Evolutionary conservation across 2,797 vertebrate species (phyloP).

Genomic region (Gallirallus australis): DNA sequence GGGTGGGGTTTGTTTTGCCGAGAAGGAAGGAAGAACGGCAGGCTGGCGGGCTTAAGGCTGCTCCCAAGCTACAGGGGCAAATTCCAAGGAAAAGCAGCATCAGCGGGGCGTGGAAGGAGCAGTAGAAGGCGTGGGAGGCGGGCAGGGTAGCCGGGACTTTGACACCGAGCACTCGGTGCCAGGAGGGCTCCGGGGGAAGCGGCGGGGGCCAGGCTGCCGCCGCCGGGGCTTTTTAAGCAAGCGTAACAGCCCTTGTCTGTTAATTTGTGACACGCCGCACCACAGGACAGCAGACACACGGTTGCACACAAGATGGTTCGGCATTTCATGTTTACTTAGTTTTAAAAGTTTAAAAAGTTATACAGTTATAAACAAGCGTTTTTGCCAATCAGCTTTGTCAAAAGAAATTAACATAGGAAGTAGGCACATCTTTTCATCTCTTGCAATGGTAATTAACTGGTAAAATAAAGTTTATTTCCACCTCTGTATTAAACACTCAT

Average conservation of each 20-base stretch:
- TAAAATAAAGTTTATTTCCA: constrained; percentile 60
- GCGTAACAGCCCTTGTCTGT: not conserved
- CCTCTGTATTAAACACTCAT: constrained; percentile 53
- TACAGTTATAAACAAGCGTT: constrained; percentile 60
- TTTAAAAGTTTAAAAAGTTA: constrained; percentile 63
- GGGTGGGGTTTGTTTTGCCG: fast-evolving
- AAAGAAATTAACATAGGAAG: constrained; percentile 50
- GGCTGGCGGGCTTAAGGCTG: not conserved
- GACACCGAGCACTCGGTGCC: fast-evolving
- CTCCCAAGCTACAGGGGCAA: fast-evolving
- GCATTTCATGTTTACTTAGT: constrained; percentile 44
- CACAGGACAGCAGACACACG: not conserved
- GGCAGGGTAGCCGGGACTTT: fast-evolving
- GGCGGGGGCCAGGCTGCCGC: too few species aligned
- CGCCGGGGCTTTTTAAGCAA: not conserved
- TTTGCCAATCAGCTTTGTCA: constrained; percentile 62
- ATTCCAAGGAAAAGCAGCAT: fast-evolving
- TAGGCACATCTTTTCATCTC: constrained; percentile 69
- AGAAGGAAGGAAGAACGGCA: too few species aligned
- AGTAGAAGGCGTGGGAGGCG: fast-evolving
- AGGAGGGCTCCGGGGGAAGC: fast-evolving
- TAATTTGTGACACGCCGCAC: not conserved
- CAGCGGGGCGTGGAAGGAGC: fast-evolving
- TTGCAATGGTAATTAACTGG: constrained; percentile 60
- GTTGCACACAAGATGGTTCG: not conserved